phyloP scores from a whole-genome alignment of 2,888 invertebrate genomes.

The Antitype chi region DNA sequence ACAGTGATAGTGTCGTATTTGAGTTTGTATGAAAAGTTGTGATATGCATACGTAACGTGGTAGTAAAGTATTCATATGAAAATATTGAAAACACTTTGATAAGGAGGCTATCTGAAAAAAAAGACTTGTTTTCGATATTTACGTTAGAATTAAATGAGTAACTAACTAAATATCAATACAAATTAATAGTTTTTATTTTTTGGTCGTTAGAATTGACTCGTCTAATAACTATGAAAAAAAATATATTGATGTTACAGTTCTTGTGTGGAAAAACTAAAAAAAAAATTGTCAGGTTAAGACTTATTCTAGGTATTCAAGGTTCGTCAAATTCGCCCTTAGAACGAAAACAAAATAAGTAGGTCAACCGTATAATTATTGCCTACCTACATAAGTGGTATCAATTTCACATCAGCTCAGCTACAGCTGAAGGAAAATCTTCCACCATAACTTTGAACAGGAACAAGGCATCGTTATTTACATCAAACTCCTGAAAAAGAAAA shows the following conservation, averaged over 20 bases:
- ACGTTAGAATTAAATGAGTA: too few relatives aligned
- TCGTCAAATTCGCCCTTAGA: neutral
- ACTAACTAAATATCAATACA: too few relatives aligned
- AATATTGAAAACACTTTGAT: slow-evolving; percentile 33
- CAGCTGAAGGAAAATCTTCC: slow-evolving; percentile 15
- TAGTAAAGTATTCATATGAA: slow-evolving; percentile 25
- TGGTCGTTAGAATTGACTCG: too few relatives aligned
- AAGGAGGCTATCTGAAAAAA: slow-evolving; percentile 1
- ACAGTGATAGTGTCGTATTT: slow-evolving; percentile 14
- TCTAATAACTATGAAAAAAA: too few relatives aligned
- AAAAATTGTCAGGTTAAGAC: too few relatives aligned
- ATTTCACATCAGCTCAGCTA: neutral
- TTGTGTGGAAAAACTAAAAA: too few relatives aligned
- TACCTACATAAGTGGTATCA: neutral
- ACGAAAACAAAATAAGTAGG: neutral
- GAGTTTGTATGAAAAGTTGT: neutral
- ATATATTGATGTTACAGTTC: too few relatives aligned
- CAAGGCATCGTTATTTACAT: slow-evolving; percentile 43
- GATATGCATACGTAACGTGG: slow-evolving; percentile 30
- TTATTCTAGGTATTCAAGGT: too few relatives aligned
- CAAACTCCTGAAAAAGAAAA: slow-evolving; percentile 50
- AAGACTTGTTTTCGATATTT: neutral
- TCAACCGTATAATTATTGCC: neutral
- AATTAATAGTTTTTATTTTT: too few relatives aligned
- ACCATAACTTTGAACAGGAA: slow-evolving; percentile 11